Base-by-base conservation (phyloP, 2,113 vertebrate species). In the Burhinus bistriatus region DNA sequence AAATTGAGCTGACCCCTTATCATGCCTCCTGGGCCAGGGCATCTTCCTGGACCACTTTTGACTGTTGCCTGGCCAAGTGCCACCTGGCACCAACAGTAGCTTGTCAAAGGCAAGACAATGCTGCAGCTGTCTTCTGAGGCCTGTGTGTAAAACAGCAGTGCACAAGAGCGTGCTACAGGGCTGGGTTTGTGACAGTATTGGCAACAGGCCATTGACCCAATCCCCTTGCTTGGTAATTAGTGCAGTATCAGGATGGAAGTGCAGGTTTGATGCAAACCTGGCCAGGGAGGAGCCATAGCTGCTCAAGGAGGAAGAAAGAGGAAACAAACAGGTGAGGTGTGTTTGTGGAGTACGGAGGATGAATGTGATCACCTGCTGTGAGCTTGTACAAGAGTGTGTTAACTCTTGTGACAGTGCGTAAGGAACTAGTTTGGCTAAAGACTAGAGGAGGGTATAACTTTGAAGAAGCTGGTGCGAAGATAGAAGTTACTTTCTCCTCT, bases 81-180 rank as follows among this genome's bases (percentile, higher is more conserved):
- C 57, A 72, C 78, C 54, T 70, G 47, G 65, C 70, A 71, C 61
- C 87, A 85, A 22, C 30, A 59, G 65, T 14, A 61, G 64, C 32
- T 80, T 81, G 29, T 66, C 36, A 18, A 25, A 57, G 55, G 62
- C 0, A 3, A 61, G 57, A 4, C 30, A 38, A 1, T 2, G 17
- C 71, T 87, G 69, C 47, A 42, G 54, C 66, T 2, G 30, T 12
- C 72, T n/a, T 32, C 2, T 54, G 29, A 45, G 30, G 45, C 40
- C 1, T 4, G 7, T 12, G 49, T 57, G 30, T 51, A 4, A 23
- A 66, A 16, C 40, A n/a, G 84, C 57, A 10, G 51, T 6, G 57
- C 21, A 8, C 9, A 11, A 40, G 36, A 42, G 47, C 17, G 16
- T 0, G 0, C 57, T 62, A 3, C 22, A 2, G 61, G 23, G 36